Conservation (phyloP, 2,113 vertebrate genomes). For the Myiagra hebetior region DNA sequence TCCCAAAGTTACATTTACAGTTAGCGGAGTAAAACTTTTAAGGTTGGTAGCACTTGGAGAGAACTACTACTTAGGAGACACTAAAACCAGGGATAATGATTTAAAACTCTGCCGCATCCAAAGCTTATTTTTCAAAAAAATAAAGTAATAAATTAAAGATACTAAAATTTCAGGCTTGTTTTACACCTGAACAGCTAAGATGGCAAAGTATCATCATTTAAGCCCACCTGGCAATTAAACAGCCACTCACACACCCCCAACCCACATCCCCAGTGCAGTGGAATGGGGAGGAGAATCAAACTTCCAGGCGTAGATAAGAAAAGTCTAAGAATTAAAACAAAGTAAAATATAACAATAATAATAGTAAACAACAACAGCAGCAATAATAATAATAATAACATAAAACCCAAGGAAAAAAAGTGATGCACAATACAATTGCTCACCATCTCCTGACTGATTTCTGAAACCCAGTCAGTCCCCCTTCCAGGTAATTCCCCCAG, state of each 20-base stretch:
- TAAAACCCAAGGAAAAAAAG: not conserved
- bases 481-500: not conserved
- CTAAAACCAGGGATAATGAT: not conserved
- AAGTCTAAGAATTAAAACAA: not conserved
- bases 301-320: not conserved
- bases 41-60: not conserved
- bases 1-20: not conserved
- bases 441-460: not conserved
- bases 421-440: not conserved
- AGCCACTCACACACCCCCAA: not conserved
- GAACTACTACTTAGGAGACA: not conserved
- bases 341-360: not conserved
- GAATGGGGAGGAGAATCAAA: not conserved
- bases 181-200: not conserved
- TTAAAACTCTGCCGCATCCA: not conserved
- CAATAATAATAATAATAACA: not conserved
- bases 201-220: accelerated
- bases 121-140: not conserved
- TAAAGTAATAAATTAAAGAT: not conserved
- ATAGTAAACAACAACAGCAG: not conserved
- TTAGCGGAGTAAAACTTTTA: not conserved
- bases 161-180: not conserved
- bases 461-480: accelerated
- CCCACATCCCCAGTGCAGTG: accelerated
- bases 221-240: not conserved